phyloP scores from a whole-genome alignment of 1,140 invertebrate species.

The Zaprionus capensis region DNA sequence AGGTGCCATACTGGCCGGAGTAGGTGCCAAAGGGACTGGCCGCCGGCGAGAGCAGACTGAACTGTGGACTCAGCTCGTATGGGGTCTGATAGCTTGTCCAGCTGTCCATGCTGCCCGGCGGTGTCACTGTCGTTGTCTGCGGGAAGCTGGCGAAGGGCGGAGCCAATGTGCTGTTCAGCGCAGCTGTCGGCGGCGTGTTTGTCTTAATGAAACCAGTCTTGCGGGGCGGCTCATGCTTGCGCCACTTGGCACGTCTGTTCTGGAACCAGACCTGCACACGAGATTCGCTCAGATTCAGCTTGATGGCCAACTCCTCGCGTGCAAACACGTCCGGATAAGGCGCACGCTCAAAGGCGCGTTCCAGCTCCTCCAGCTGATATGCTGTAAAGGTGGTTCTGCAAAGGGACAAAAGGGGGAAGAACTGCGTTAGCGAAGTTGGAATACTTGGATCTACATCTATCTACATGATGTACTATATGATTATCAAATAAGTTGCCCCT shows the following conservation, averaged over 20 bases:
- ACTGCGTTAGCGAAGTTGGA: background rate
- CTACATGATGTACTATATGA: too few species aligned
- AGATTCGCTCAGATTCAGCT: constrained; percentile 95
- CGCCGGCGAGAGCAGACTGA: constrained; percentile 89
- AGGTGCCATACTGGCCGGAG: constrained; percentile 80
- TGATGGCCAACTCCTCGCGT: constrained; percentile 95
- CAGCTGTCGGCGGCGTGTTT: constrained; percentile 86
- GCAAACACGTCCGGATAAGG: constrained; percentile 99
- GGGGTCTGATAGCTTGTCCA: constrained; percentile 90
- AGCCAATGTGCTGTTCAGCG: constrained; percentile 86
- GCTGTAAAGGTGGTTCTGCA: constrained; percentile 97
- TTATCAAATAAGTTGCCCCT: too few species aligned
- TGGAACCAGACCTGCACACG: constrained; percentile 94
- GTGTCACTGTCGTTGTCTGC: constrained; percentile 86
- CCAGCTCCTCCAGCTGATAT: constrained; percentile 97
- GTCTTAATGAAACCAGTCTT: constrained; percentile 92
- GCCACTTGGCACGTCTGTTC: constrained; percentile 98
- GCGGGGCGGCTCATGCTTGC: constrained; percentile 98
- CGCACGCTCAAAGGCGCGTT: constrained; percentile 96
- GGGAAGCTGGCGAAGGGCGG: constrained; percentile 87
- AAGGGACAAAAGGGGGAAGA: constrained; percentile 48
- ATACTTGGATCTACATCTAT: too few species aligned
- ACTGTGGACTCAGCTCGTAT: constrained; percentile 90
- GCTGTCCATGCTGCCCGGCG: constrained; percentile 88
- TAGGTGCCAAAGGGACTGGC: constrained; percentile 87